phyloP scores from a whole-genome alignment of 1,140 invertebrate genomes.

The Hyles vespertilio region DNA sequence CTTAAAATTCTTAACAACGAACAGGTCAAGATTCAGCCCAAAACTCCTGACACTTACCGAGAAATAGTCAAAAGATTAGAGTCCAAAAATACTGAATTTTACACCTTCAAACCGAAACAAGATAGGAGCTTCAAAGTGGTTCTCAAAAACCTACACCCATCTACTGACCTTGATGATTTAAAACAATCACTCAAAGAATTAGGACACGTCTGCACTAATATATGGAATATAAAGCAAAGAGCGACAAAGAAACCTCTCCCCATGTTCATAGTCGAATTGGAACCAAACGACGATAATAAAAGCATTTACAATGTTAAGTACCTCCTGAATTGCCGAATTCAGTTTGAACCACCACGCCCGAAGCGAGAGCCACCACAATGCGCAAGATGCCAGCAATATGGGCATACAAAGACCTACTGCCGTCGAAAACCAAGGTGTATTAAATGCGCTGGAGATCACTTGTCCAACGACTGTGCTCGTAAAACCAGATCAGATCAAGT shows the following conservation, averaged over 20 bases:
- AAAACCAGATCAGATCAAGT: constrained; percentile 12
- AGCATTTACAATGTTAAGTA: constrained; percentile 22
- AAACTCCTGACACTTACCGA: constrained; percentile 9
- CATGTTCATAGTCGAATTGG: constrained; percentile 22
- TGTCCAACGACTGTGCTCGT: constrained; percentile 1
- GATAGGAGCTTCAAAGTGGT: constrained; percentile 25
- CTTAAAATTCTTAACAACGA: constrained; percentile 12
- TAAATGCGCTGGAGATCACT: constrained; percentile 37
- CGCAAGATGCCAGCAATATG: constrained; percentile 43
- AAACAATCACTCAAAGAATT: constrained; percentile 9
- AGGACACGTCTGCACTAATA: constrained; percentile 17
- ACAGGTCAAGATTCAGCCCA: constrained; percentile 11
- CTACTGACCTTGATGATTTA: constrained; percentile 21
- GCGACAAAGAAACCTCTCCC: constrained; percentile 22
- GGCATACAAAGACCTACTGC: constrained; percentile 41
- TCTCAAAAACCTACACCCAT: constrained; percentile 26
- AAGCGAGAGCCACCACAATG: constrained; percentile 39
- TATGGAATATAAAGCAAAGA: constrained; percentile 28
- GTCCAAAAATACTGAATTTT: constrained; percentile 10
- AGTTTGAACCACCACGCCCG: constrained; percentile 31
- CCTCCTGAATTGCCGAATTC: constrained; percentile 18
- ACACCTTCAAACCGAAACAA: constrained; percentile 25
- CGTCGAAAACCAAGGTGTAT: constrained; percentile 33
- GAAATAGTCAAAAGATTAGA: constrained; percentile 4
- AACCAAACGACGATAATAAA: constrained; percentile 25